Conservation (phyloP, 2,113 vertebrate genomes). For the Chionodraco myersi region DNA sequence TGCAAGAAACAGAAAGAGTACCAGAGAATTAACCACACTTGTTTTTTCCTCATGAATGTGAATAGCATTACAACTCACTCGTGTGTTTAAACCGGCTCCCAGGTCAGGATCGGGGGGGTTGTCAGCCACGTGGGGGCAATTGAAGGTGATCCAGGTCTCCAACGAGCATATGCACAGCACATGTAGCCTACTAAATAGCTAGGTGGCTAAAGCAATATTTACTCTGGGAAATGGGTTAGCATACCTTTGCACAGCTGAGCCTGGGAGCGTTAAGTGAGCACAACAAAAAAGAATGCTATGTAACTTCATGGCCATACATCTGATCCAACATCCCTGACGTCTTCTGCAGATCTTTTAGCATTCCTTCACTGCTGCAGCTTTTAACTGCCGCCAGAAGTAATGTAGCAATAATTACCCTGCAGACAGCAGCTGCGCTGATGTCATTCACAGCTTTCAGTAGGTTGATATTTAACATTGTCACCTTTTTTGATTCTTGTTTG, state of each 20-base stretch:
- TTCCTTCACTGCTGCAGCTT: constrained; percentile 18
- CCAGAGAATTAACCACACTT: not conserved
- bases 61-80: constrained; percentile 19
- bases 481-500: too few relatives aligned
- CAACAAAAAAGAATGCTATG: not conserved
- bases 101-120: not conserved
- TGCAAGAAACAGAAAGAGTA: not conserved
- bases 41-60: not conserved
- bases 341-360: not conserved
- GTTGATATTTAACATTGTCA: not conserved
- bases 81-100: not conserved
- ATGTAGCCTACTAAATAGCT: constrained; percentile 21
- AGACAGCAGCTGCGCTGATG: not conserved
- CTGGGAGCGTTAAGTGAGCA: not conserved
- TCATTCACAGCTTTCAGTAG: not conserved
- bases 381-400: constrained; percentile 18
- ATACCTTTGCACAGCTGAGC: constrained; percentile 47
- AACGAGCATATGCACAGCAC: constrained; percentile 54
- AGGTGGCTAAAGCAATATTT: constrained; percentile 55
- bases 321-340: constrained; percentile 16
- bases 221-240: constrained; percentile 57
- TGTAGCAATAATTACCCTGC: constrained; percentile 25
- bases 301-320: not conserved
- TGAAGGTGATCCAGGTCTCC: constrained; percentile 41
- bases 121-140: constrained; percentile 26